phyloP scores from a whole-genome alignment of 2,797 vertebrate genomes.

The Naso thynnoides region DNA sequence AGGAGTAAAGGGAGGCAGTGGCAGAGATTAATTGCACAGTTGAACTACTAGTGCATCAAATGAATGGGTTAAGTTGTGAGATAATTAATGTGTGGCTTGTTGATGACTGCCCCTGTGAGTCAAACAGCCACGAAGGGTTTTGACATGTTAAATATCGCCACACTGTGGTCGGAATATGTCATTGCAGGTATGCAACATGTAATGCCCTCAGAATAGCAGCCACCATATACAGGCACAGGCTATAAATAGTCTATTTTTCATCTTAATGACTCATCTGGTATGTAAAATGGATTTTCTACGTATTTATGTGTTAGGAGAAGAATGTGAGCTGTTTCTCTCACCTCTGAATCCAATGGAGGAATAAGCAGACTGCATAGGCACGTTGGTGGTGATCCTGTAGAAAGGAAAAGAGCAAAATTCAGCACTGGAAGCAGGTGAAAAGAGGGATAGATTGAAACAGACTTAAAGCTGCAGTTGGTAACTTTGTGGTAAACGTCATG shows the following conservation, averaged over 20 bases:
- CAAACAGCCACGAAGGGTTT: slow-evolving; percentile 1
- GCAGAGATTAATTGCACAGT: slow-evolving; percentile 33
- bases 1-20: background rate
- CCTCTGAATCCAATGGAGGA: slow-evolving; percentile 83
- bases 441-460: background rate
- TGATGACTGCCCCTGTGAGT: slow-evolving; percentile 29
- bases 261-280: slow-evolving; percentile 40
- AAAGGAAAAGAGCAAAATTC: background rate
- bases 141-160: slow-evolving; percentile 49
- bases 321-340: slow-evolving; percentile 28
- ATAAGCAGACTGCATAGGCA: slow-evolving; percentile 70
- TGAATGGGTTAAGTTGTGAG: slow-evolving; percentile 5
- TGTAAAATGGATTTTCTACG: slow-evolving; percentile 26
- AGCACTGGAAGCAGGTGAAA: background rate
- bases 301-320: slow-evolving; percentile 4
- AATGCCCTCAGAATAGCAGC: slow-evolving; percentile 49
- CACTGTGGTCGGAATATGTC: slow-evolving; percentile 65
- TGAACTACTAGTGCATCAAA: slow-evolving; percentile 30
- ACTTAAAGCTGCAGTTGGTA: too few species aligned
- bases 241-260: slow-evolving; percentile 64
- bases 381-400: slow-evolving; percentile 75
- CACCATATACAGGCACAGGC: slow-evolving; percentile 83
- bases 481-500: too few species aligned
- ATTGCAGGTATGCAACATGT: slow-evolving; percentile 33
- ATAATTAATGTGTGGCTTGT: slow-evolving; percentile 29